These are phyloP conservation scores for Ispidina picta DNA, from an alignment of 2,797 vertebrate species.

Conservation along the genomic window DNA sequence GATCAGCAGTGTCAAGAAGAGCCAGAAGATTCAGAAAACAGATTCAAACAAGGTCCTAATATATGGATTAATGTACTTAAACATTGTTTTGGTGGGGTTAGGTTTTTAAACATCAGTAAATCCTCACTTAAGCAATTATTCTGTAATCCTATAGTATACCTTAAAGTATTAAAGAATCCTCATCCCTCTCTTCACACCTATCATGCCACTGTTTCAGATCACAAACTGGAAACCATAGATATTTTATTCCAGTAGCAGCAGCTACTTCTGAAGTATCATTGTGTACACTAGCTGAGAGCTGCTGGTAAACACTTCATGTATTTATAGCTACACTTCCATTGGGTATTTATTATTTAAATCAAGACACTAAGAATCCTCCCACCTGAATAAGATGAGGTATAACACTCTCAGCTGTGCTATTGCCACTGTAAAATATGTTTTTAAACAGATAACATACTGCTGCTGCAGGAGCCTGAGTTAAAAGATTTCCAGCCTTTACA, in stretches of 20 bases:
- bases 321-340: background rate
- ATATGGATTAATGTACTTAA: background rate
- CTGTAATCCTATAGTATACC: background rate
- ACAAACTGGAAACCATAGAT: background rate
- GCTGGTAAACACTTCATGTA: background rate
- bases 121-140: background rate
- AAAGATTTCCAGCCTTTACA: background rate
- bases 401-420: background rate
- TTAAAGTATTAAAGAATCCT: background rate
- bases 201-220: background rate
- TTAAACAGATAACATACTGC: background rate
- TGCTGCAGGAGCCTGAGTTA: background rate
- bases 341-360: conserved; percentile 3
- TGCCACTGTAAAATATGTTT: background rate
- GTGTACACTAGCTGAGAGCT: background rate
- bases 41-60: background rate
- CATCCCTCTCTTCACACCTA: background rate
- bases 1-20: background rate
- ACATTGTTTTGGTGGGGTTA: background rate
- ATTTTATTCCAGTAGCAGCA: background rate
- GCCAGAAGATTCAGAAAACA: background rate
- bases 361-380: background rate
- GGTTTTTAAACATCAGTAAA: background rate
- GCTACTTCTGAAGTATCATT: background rate
- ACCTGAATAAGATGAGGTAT: background rate